Base-by-base conservation (phyloP, 2,888 invertebrate genomes). In the Mythimna loreyi region DNA sequence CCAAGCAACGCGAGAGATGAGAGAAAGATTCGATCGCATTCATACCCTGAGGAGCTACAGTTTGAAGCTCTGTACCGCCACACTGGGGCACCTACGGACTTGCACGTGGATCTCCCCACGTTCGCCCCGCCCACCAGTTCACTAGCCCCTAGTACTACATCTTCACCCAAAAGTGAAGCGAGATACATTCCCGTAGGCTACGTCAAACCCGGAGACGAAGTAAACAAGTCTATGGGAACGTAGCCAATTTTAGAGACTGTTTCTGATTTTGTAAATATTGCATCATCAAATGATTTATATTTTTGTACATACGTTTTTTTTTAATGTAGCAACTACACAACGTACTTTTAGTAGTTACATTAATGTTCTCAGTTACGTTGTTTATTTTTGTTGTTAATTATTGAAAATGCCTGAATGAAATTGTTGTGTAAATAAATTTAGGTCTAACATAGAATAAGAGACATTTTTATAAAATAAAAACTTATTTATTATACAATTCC, bases 21-120 rank as follows among this genome's bases (percentile, higher is more conserved):
- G 73, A 88, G 96, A 16, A 96, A 95, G 85, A 96, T 96, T 77
- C 91, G 92, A 47, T 96, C 96, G 2, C 96, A 96, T 75, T 95
- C 96, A 7, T 93, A 94, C 81, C 94, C 96, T 0, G 96, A 96
- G 74, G 96, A 96, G 83, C 83, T 96, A 85, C 96, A 96, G 81
- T 96, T 96, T 81, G 96, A 96, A 79, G 95, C 95, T 45, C 80
- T 96, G 69, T 96, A 96, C 84, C 91, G 89, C 55, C 96, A 93
- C 82, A 94, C 96, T 25, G 92, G 92, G 5, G 91, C 92, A 64
- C 93, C 94, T 0, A 81, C 86, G 2, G 83, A 87, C 7, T 75
- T 97, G 8, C 91, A 96, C 53, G 96, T 97, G n/a, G 96, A 97
- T 78, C 86, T 97, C 76, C 97, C 97, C 16, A 97, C 97, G 1